phyloP scores from a whole-genome alignment of 1,140 invertebrate species.

The Halyomorpha halys region DNA sequence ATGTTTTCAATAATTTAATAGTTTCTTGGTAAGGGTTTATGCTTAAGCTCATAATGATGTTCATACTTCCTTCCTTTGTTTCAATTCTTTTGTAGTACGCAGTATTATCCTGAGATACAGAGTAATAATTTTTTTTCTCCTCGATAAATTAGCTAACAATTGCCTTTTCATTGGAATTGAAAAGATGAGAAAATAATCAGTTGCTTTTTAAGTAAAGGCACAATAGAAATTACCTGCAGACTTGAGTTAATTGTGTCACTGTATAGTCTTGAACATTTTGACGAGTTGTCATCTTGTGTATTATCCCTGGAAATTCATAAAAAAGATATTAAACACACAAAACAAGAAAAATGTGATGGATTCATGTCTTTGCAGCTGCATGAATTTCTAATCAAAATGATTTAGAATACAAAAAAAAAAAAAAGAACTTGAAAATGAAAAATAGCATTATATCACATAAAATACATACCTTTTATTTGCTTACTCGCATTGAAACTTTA shows the following conservation, averaged over 20 bases:
- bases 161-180: neutral
- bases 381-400: too few species aligned
- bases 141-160: neutral
- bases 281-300: constrained; percentile 17
- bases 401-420: too few species aligned
- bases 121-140: neutral
- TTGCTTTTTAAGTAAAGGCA: neutral
- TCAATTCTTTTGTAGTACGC: neutral
- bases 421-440: neutral
- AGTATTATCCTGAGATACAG: neutral
- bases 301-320: constrained; percentile 22
- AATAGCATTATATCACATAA: neutral
- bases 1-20: too few species aligned
- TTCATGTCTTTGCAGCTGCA: too few species aligned
- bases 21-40: too few species aligned
- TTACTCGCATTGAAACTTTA: neutral
- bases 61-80: too few species aligned
- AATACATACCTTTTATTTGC: neutral
- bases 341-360: too few species aligned
- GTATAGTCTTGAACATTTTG: constrained; percentile 23
- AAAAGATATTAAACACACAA: neutral
- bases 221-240: constrained; percentile 11
- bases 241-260: constrained; percentile 21
- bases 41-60: too few species aligned
- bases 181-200: neutral